Evolutionary conservation across 1,140 invertebrate species (phyloP).

Genomic region (Drosophila tsacasi): DNA sequence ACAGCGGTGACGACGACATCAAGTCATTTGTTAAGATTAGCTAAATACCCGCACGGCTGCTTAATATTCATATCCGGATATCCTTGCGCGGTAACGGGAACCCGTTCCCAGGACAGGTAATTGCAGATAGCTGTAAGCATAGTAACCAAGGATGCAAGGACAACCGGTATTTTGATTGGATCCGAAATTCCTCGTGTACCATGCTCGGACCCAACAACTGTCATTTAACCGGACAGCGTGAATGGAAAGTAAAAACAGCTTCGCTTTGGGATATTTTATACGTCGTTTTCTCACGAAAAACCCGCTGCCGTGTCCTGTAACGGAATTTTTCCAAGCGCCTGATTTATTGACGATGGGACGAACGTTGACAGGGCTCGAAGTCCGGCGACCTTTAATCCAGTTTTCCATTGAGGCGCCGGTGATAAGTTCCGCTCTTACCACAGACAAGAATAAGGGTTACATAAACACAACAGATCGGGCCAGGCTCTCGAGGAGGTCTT

Average conservation of each 20-base stretch:
- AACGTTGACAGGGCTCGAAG: slow-evolving; percentile 52
- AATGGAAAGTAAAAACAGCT: slow-evolving; percentile 47
- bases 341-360: slow-evolving; percentile 60
- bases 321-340: slow-evolving; percentile 51
- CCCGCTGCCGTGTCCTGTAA: slow-evolving; percentile 49
- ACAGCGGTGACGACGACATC: slow-evolving; percentile 42
- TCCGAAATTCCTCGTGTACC: slow-evolving; percentile 23
- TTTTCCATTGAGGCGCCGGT: slow-evolving; percentile 51
- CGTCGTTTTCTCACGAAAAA: slow-evolving; percentile 68
- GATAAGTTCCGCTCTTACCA: slow-evolving; percentile 49
- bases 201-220: slow-evolving; percentile 29
- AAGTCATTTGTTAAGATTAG: slow-evolving; percentile 71
- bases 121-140: slow-evolving; percentile 17
- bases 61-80: slow-evolving; percentile 65
- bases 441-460: slow-evolving; percentile 59
- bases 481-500: slow-evolving; percentile 6
- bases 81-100: slow-evolving; percentile 20
- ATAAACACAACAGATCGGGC: slow-evolving; percentile 38
- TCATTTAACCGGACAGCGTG: slow-evolving; percentile 53
- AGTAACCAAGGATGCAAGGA: slow-evolving; percentile 13
- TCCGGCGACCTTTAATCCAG: slow-evolving; percentile 60
- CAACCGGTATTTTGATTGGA: slow-evolving; percentile 64
- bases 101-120: slow-evolving; percentile 24
- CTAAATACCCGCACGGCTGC: slow-evolving; percentile 50
- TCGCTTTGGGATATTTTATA: slow-evolving; percentile 65